Conservation (phyloP, 2,113 vertebrate species). For the Bambusicola thoracicus region DNA sequence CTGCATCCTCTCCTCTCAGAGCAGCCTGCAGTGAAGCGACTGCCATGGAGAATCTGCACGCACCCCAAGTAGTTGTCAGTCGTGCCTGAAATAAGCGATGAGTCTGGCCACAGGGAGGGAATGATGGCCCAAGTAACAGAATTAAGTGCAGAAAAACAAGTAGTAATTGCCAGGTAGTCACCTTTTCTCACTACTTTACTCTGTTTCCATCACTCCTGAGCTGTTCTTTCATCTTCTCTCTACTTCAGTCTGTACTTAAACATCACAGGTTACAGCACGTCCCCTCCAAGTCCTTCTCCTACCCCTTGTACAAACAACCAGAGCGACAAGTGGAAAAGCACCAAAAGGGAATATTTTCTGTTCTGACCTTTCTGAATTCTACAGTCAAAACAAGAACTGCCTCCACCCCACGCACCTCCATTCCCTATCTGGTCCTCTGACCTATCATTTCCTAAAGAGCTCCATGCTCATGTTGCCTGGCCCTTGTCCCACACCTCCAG, state of each 20-base stretch:
- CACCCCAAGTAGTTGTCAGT: no score
- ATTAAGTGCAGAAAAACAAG: background rate
- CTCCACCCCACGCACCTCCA: background rate
- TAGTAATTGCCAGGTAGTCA: background rate
- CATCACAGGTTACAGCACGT: background rate
- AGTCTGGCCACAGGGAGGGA: no score
- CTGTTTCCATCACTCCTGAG: background rate
- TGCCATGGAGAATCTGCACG: no score
- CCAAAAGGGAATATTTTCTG: slow-evolving; percentile 32
- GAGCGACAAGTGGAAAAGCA: slow-evolving; percentile 31
- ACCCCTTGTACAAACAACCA: background rate
- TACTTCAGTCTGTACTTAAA: background rate
- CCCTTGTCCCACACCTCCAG: background rate
- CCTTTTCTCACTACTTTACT: background rate
- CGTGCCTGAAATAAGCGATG: no score
- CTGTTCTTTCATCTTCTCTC: background rate
- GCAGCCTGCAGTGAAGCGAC: background rate
- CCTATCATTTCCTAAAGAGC: background rate
- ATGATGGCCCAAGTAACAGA: background rate
- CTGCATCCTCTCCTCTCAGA: background rate
- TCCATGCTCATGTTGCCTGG: background rate
- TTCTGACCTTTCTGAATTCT: slow-evolving; percentile 33
- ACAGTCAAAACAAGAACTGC: slow-evolving; percentile 2
- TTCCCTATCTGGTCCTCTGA: background rate
- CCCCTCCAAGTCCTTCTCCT: background rate